Conservation (phyloP, 1,140 invertebrate genomes). For the Zaprionus kolodkinae region DNA sequence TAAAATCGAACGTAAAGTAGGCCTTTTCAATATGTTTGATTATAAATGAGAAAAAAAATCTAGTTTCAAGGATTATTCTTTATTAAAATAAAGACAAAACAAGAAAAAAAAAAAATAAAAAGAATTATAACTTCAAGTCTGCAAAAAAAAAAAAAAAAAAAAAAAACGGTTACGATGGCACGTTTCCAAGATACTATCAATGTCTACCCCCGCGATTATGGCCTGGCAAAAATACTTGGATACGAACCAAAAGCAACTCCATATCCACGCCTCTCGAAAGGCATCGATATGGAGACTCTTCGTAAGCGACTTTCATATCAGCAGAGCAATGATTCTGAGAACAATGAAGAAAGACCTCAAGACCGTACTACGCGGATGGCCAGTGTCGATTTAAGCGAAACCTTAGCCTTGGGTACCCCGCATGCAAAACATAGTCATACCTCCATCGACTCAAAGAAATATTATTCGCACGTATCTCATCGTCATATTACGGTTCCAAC, state of each 20-base stretch:
- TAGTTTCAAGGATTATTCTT: neutral
- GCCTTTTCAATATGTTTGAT: neutral
- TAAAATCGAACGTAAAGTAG: neutral
- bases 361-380: neutral
- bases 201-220: slow-evolving; percentile 18
- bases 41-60: neutral
- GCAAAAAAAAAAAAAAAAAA: neutral
- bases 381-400: neutral
- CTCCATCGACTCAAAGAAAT: neutral
- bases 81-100: neutral
- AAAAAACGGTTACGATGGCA: neutral
- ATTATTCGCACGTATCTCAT: too few species aligned
- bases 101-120: neutral
- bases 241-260: neutral
- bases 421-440: neutral
- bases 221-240: neutral
- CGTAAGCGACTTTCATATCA: neutral
- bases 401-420: neutral
- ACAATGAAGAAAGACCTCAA: neutral
- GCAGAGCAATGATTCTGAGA: neutral
- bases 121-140: neutral
- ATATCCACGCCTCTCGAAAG: neutral
- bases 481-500: neutral
- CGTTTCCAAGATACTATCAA: neutral
- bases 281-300: neutral